phyloP scores from a whole-genome alignment of 2,113 vertebrate species.

The Mus musculus region DNA sequence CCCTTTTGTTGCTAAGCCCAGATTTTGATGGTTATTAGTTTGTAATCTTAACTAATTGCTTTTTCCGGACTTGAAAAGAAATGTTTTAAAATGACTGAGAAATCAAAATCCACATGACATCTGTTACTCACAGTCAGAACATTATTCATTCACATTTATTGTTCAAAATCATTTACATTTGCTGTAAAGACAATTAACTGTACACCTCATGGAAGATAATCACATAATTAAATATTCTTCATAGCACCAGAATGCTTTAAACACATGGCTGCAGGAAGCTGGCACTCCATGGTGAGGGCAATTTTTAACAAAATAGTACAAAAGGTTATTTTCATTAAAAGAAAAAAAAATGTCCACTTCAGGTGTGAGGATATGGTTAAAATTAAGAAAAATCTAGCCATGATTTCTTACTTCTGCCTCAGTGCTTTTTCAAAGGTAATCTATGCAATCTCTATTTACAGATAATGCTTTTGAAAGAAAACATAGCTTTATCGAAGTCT shows the following conservation, averaged over 20 bases:
- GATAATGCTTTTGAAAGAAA: neutral
- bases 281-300: constrained; percentile 68
- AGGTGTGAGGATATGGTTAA: constrained; percentile 30
- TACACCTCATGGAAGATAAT: constrained; percentile 77
- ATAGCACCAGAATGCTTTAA: constrained; percentile 61
- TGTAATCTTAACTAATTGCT: constrained; percentile 67
- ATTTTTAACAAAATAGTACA: constrained; percentile 78
- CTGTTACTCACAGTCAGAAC: constrained; percentile 75
- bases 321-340: constrained; percentile 47
- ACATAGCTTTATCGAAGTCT: neutral
- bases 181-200: constrained; percentile 80
- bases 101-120: constrained; percentile 78
- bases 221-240: constrained; percentile 79
- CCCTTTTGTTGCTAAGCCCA: constrained; percentile 29
- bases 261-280: constrained; percentile 55
- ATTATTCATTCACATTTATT: constrained; percentile 73
- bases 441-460: neutral
- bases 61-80: constrained; percentile 65
- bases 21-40: constrained; percentile 25
- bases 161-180: constrained; percentile 80
- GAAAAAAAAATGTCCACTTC: neutral
- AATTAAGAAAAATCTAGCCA: neutral
- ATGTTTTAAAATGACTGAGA: constrained; percentile 50
- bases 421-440: neutral
- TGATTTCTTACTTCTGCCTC: neutral